Conservation (phyloP, 2,888 invertebrate genomes). For the Netelia inedita region DNA sequence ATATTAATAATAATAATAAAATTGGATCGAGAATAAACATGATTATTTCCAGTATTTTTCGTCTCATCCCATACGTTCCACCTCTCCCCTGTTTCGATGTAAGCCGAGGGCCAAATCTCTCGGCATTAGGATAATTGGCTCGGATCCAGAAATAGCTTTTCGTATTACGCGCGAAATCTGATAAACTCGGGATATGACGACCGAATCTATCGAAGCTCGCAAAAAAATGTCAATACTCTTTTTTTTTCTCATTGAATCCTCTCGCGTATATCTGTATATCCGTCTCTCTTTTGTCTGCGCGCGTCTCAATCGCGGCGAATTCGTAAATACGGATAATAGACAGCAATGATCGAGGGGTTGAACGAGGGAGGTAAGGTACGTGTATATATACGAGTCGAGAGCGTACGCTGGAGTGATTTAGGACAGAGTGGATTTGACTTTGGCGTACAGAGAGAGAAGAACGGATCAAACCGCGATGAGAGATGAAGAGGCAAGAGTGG, state of each 20-base stretch:
- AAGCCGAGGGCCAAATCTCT: no score
- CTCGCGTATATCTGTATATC: constrained; percentile 10
- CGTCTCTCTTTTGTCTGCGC: constrained; percentile 24
- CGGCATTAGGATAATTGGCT: constrained; percentile 16
- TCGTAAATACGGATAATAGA: constrained; percentile 78
- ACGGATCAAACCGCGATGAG: constrained; percentile 55
- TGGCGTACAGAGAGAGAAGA: constrained; percentile 43
- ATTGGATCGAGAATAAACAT: no score
- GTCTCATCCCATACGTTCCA: not conserved
- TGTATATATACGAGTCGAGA: constrained; percentile 28
- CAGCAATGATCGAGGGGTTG: constrained; percentile 58
- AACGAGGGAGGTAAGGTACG: constrained; percentile 1
- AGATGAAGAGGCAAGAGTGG: not conserved
- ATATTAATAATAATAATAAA: no score
- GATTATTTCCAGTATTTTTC: no score
- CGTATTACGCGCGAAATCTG: not conserved
- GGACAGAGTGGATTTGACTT: constrained; percentile 74
- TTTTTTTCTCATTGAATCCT: constrained; percentile 18
- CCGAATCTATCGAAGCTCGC: not conserved
- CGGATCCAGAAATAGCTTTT: constrained; percentile 22
- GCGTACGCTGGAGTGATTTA: constrained; percentile 79
- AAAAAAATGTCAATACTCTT: not conserved
- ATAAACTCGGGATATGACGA: not conserved
- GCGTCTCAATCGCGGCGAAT: constrained; percentile 68
- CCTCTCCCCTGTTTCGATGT: not conserved